Conservation (phyloP, 2,888 invertebrate genomes). For the Enoplolaimus lenunculus region DNA sequence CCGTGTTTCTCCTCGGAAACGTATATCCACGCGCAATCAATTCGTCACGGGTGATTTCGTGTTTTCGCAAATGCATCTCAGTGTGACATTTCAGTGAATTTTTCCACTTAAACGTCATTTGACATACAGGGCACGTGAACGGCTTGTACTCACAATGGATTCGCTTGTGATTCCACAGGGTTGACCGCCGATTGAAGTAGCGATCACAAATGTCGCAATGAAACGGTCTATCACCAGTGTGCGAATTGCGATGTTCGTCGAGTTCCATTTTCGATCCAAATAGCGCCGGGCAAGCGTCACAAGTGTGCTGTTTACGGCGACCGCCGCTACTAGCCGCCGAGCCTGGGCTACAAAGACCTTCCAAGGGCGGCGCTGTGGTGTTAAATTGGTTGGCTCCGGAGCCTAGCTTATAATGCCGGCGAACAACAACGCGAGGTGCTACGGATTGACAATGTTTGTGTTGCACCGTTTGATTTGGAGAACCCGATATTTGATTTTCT, state of each 20-base stretch:
- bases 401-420: too few species aligned
- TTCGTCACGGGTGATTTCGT: too few species aligned
- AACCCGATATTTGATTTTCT: too few species aligned
- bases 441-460: too few species aligned
- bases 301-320: constrained; percentile 32
- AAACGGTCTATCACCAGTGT: constrained; percentile 29
- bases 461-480: too few species aligned
- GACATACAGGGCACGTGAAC: constrained; percentile 37
- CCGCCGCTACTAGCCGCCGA: too few species aligned
- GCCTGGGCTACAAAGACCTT: too few species aligned
- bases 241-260: constrained; percentile 39
- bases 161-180: constrained; percentile 40
- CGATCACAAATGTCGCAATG: constrained; percentile 24
- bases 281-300: constrained; percentile 32
- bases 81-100: constrained; percentile 33
- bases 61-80: constrained; percentile 8
- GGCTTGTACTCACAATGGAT: constrained; percentile 38
- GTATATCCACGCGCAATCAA: too few species aligned
- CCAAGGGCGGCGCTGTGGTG: too few species aligned
- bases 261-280: constrained; percentile 38
- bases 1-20: too few species aligned
- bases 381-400: too few species aligned
- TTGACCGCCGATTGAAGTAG: constrained; percentile 38
- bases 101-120: constrained; percentile 41
- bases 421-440: too few species aligned